These are phyloP conservation scores for Euplexia lucipara DNA, from an alignment of 2,888 invertebrate species.

Conservation along the genomic window DNA sequence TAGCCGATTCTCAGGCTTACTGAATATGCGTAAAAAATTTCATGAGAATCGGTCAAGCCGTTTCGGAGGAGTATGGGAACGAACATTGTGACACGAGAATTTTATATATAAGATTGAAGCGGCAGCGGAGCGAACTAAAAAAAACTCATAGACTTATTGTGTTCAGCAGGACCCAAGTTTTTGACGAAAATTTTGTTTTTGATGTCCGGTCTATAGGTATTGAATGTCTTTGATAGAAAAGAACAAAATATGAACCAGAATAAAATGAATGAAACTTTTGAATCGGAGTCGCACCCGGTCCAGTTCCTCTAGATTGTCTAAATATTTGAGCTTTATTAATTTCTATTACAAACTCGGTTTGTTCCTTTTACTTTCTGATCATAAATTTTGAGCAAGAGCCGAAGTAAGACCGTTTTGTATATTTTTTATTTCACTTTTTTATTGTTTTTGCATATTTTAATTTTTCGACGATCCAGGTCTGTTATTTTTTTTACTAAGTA, in stretches of 20 bases:
- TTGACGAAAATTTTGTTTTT: too few species aligned
- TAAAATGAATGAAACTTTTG: constrained; percentile 14
- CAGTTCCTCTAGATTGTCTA: constrained; percentile 25
- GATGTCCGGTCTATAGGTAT: too few species aligned
- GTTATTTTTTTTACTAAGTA: background rate
- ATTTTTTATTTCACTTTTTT: constrained; percentile 53
- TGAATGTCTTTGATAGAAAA: too few species aligned
- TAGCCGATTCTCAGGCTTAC: too few species aligned
- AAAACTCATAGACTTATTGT: too few species aligned
- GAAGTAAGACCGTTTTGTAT: constrained; percentile 39
- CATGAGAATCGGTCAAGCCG: too few species aligned
- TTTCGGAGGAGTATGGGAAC: too few species aligned
- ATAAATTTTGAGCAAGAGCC: constrained; percentile 44
- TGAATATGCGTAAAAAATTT: too few species aligned
- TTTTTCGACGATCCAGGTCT: background rate
- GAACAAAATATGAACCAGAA: background rate
- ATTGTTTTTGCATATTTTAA: constrained; percentile 49
- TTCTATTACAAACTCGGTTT: constrained; percentile 45
- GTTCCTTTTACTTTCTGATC: constrained; percentile 39
- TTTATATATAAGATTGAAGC: too few species aligned
- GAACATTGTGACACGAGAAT: too few species aligned
- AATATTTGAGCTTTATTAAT: constrained; percentile 56
- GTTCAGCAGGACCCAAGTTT: too few species aligned
- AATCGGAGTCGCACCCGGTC: constrained; percentile 8
- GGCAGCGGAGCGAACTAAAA: too few species aligned